phyloP scores from a whole-genome alignment of 2,113 vertebrate species.

The Poecile atricapillus region DNA sequence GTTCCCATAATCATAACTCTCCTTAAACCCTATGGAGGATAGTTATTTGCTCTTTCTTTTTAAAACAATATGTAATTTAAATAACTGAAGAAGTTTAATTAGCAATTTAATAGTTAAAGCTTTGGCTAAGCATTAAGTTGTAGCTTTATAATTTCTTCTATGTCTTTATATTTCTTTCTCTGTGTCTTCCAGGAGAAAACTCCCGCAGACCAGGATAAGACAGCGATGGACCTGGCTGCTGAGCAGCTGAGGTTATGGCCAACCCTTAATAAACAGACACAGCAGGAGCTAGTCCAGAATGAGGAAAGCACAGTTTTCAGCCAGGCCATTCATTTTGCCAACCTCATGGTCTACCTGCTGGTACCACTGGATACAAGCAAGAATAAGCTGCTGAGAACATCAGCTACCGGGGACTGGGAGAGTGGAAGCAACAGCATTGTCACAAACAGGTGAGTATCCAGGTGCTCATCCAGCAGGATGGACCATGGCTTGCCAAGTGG shows the following conservation, averaged over 20 bases:
- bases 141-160: background rate
- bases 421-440: constrained; percentile 98
- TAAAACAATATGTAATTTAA: background rate
- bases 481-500: background rate
- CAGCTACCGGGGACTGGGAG: constrained; percentile 90
- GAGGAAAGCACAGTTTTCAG: constrained; percentile 98
- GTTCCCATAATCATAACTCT: background rate
- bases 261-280: constrained; percentile 83
- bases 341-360: constrained; percentile 97
- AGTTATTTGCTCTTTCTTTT: background rate
- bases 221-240: constrained; percentile 93
- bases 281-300: constrained; percentile 91
- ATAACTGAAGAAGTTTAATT: background rate
- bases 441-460: constrained; percentile 83
- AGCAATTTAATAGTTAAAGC: background rate
- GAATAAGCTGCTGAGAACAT: constrained; percentile 86
- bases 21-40: background rate
- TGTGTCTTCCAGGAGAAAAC: constrained; percentile 70
- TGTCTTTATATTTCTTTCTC: background rate
- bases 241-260: constrained; percentile 91
- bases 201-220: constrained; percentile 75
- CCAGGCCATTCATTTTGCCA: constrained; percentile 97
- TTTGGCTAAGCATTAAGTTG: background rate
- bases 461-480: background rate
- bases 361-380: constrained; percentile 95